Conservation (phyloP, 2,888 invertebrate genomes). For the Ophioninae sp. region DNA sequence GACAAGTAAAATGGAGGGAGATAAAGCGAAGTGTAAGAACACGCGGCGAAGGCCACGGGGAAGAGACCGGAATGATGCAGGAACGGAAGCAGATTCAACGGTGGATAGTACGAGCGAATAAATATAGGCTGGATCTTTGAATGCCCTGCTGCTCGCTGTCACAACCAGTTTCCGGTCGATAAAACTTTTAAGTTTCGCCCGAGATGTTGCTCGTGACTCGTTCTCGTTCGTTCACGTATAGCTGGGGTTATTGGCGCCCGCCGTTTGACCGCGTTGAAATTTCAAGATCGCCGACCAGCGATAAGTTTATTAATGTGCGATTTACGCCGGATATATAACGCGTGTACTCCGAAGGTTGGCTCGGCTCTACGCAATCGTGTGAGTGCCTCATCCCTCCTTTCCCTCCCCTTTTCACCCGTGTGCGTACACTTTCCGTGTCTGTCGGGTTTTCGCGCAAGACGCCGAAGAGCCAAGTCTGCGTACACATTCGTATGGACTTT, state of each 20-base stretch:
- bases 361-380: too few relatives aligned
- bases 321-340: conserved; percentile 66
- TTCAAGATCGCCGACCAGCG: conserved; percentile 68
- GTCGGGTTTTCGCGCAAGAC: not conserved
- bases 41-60: not conserved
- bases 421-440: not conserved
- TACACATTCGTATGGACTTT: conserved; percentile 12
- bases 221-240: conserved; percentile 45
- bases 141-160: conserved; percentile 16
- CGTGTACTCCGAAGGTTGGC: conserved; percentile 30
- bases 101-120: conserved; percentile 36
- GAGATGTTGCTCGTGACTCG: conserved; percentile 59
- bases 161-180: conserved; percentile 67
- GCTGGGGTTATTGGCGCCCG: conserved; percentile 62
- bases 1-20: conserved; percentile 10
- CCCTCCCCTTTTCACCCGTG: not conserved
- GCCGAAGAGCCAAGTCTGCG: conserved; percentile 23
- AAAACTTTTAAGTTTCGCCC: conserved; percentile 64
- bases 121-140: conserved; percentile 42
- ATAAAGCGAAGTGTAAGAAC: conserved; percentile 11
- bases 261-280: conserved; percentile 68
- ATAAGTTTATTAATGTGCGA: conserved; percentile 71
- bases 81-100: conserved; percentile 30
- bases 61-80: conserved; percentile 22
- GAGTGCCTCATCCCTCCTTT: too few relatives aligned